phyloP scores from a whole-genome alignment of 2,113 vertebrate genomes.

The Carassius gibelio region DNA sequence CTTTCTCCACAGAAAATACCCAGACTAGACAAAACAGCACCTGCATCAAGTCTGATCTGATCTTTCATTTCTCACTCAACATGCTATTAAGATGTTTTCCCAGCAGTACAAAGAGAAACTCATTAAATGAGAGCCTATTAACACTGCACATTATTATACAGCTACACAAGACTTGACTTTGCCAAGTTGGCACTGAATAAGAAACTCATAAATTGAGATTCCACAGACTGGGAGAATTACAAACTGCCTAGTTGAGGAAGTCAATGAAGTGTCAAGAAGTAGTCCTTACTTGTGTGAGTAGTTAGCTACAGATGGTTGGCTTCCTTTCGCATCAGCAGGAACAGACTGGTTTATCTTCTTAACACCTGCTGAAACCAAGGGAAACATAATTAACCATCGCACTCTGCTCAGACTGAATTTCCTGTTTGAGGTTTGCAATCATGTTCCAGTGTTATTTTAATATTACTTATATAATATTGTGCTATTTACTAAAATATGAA shows the following conservation, averaged over 20 bases:
- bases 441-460: too few relatives aligned
- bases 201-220: background rate
- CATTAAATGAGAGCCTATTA: background rate
- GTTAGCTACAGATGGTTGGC: slow-evolving; percentile 66
- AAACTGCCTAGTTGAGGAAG: background rate
- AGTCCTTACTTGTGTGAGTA: slow-evolving; percentile 87
- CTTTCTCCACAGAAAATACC: slow-evolving; percentile 67
- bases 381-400: slow-evolving; percentile 28
- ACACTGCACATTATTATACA: background rate
- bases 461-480: background rate
- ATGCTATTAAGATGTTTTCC: background rate
- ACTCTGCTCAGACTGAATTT: background rate
- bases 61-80: background rate
- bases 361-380: slow-evolving; percentile 63
- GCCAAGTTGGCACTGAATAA: background rate
- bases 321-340: slow-evolving; percentile 49
- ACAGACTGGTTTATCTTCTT: slow-evolving; percentile 57
- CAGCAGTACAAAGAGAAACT: slow-evolving; percentile 9
- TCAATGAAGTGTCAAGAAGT: background rate
- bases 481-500: background rate
- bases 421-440: too few relatives aligned
- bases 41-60: background rate
- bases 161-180: background rate
- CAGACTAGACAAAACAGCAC: slow-evolving; percentile 45
- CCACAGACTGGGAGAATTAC: background rate